phyloP scores from a whole-genome alignment of 2,113 vertebrate species.

The Halichoeres trimaculatus region DNA sequence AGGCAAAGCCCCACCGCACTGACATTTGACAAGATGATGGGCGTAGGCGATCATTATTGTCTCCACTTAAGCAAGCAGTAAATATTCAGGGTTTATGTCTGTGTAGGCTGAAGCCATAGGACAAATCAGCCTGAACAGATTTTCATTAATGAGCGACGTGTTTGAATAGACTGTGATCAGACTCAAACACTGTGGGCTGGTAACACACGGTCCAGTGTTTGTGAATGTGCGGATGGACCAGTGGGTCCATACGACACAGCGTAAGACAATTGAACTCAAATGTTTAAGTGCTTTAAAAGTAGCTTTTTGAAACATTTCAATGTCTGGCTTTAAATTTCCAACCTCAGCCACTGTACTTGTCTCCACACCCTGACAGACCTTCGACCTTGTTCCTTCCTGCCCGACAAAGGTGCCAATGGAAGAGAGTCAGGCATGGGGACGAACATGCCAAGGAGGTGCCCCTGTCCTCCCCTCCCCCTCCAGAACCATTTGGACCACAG shows the following conservation, averaged over 20 bases:
- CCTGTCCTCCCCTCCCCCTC: constrained; percentile 79
- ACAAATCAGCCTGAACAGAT: constrained; percentile 56
- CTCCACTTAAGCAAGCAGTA: constrained; percentile 65
- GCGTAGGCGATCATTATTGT: constrained; percentile 67
- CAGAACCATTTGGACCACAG: constrained; percentile 89
- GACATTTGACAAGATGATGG: constrained; percentile 78
- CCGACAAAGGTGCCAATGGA: constrained; percentile 88
- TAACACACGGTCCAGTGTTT: background rate
- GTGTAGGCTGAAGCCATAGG: constrained; percentile 58
- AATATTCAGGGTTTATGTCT: constrained; percentile 65
- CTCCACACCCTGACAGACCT: constrained; percentile 47
- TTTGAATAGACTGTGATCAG: constrained; percentile 23
- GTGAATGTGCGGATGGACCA: background rate
- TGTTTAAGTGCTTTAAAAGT: background rate
- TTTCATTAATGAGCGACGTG: constrained; percentile 35
- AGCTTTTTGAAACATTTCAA: background rate
- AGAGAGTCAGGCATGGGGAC: constrained; percentile 84
- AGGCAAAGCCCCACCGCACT: constrained; percentile 67
- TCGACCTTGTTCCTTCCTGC: constrained; percentile 66
- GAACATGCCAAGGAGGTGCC: constrained; percentile 88
- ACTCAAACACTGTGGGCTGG: background rate
- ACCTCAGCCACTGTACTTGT: constrained; percentile 37
- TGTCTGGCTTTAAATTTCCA: constrained; percentile 12
- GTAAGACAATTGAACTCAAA: background rate
- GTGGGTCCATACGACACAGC: background rate